Base-by-base conservation (phyloP, 2,797 vertebrate species). In the Gouania willdenowi region DNA sequence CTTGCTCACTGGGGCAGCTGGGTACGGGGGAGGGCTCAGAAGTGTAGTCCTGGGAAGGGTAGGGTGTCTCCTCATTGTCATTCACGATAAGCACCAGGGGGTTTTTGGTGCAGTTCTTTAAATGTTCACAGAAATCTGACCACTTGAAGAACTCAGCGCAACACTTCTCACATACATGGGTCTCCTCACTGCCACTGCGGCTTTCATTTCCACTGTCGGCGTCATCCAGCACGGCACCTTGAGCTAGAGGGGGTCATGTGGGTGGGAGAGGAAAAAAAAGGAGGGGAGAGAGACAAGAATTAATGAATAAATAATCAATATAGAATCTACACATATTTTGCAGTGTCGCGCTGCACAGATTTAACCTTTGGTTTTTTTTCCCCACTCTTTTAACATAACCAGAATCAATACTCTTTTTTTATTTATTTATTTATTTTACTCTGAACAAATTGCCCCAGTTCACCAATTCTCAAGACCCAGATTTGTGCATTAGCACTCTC, bases 141-240 rank as follows among this genome's bases (percentile, higher is more conserved):
- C 95, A 98, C 88, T 94, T 94, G 88, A 99, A 98, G 89, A 99
- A 99, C 75, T 99, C 96, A 0, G 94, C 97, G 0, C 97, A 99
- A 84, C 96, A 99, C 79, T 93, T 92, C 71, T 93, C 93, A 28
- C 96, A 99, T 56, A 99, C 75, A 2, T 92, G 95, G 28, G 94
- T 95, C 80, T 98, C 96, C 77, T 98, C 96, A 1, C 94, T 91
- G 60, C 95, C 95, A 0, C 97, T 98, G 66, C 92, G 87, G 85
- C 94, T 95, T 85, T 98, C 96, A 0, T 92, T 92, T 46, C 94
- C 92, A 0, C 96, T 97, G 76, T 98, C 97, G 2, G 87, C 93
- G 32, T 96, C 95, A 19, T 94, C 93, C 60, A 92, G 84, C 73
- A 90, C 92, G 56, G 94, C 94, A 79, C 93, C 92, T 1, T 89